These are phyloP conservation scores for Plestiodon gilberti DNA, from an alignment of 2,113 vertebrate genomes.

Conservation along the genomic window DNA sequence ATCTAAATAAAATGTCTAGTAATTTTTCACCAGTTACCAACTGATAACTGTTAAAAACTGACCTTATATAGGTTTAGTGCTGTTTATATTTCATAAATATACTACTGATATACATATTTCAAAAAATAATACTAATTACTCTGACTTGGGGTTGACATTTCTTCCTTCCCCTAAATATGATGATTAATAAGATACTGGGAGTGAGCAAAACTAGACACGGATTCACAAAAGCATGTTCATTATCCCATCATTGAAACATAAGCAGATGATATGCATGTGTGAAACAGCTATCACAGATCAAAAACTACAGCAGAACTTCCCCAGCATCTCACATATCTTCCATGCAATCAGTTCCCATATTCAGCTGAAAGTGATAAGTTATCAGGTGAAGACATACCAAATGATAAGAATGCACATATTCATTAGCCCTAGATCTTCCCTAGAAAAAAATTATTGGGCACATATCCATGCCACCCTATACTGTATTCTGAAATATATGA, in stretches of 20 bases:
- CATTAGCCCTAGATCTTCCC: not conserved
- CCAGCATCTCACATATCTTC: not conserved
- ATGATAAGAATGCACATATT: not conserved
- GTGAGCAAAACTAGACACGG: not conserved
- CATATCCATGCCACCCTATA: too few relatives aligned
- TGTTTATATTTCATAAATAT: too few relatives aligned
- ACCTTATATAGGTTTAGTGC: too few relatives aligned
- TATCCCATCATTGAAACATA: not conserved
- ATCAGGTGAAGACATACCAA: too few relatives aligned
- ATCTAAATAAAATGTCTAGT: too few relatives aligned
- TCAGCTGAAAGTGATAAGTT: not conserved
- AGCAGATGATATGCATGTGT: not conserved
- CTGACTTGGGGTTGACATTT: not conserved
- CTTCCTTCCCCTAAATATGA: not conserved
- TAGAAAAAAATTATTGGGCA: not conserved
- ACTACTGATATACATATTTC: too few relatives aligned
- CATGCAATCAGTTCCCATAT: not conserved
- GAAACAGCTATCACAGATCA: not conserved
- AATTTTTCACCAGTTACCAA: too few relatives aligned
- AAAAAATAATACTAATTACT: not conserved
- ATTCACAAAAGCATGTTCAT: not conserved
- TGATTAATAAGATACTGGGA: not conserved
- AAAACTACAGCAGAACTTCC: not conserved
- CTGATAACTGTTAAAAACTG: too few relatives aligned
- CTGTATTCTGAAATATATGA: not conserved